phyloP scores from a whole-genome alignment of 2,113 vertebrate genomes.

The Hystrix cristata region DNA sequence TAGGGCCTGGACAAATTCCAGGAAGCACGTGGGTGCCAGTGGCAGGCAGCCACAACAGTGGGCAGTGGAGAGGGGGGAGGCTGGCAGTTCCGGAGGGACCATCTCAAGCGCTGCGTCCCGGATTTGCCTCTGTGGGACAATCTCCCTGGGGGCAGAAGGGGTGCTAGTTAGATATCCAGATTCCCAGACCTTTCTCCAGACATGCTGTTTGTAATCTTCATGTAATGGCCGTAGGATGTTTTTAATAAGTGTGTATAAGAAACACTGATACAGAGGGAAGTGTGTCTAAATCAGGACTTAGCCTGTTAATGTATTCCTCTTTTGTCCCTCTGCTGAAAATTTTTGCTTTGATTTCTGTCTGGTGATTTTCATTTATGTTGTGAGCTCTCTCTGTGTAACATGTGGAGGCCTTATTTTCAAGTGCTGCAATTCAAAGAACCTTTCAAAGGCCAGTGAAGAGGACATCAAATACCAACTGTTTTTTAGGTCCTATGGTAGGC shows the following conservation, averaged over 20 bases:
- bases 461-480: neutral
- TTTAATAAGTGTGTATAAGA: neutral
- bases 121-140: neutral
- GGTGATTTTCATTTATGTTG: neutral
- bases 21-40: neutral
- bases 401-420: neutral
- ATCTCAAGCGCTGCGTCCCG: neutral
- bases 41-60: neutral
- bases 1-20: neutral
- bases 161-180: neutral
- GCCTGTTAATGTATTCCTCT: neutral
- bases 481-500: neutral
- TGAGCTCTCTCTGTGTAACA: conserved; percentile 1
- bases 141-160: too few species aligned
- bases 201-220: neutral
- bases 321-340: neutral
- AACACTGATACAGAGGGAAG: neutral
- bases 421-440: neutral
- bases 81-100: neutral
- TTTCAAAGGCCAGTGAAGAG: neutral
- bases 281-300: neutral
- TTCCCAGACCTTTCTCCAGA: neutral
- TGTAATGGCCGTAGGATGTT: neutral
- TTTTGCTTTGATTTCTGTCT: conserved; percentile 12
- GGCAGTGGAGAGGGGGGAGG: neutral